Conservation (phyloP, 92 coral and sea anemone species). For the Paragorgia papillata region DNA sequence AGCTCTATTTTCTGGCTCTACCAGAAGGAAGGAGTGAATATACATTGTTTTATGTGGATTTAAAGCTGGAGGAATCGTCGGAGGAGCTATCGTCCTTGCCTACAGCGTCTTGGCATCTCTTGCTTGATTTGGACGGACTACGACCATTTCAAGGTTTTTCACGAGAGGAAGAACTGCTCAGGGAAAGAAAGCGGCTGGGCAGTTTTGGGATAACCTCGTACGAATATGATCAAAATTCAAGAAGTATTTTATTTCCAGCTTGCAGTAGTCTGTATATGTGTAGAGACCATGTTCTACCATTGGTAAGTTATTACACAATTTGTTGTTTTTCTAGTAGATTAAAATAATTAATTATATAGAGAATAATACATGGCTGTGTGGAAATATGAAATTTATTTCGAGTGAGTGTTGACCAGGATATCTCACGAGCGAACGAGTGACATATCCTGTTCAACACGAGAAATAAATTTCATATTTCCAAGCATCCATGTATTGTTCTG, state of each 20-base stretch:
- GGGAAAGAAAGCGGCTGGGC: constrained; percentile 92
- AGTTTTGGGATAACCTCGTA: constrained; percentile 96
- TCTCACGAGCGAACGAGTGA: no score
- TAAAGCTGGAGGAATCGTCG: constrained; percentile 43
- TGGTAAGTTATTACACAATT: constrained; percentile 22
- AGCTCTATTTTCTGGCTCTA: constrained; percentile 86
- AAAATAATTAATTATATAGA: no score
- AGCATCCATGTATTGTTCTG: no score
- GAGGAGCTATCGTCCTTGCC: constrained; percentile 41
- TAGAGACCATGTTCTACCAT: constrained; percentile 56
- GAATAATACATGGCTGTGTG: neutral
- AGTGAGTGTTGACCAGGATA: no score
- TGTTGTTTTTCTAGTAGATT: no score
- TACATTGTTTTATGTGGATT: constrained; percentile 87
- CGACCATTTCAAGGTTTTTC: constrained; percentile 91
- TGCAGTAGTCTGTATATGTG: constrained; percentile 88
- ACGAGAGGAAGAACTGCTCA: constrained; percentile 83
- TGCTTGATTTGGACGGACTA: constrained; percentile 67
- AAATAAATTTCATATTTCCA: no score
- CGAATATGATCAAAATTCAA: constrained; percentile 78
- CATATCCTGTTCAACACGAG: no score
- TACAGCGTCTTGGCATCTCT: constrained; percentile 70
- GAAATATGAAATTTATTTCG: no score
- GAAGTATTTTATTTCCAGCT: constrained; percentile 83
- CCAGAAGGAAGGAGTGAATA: constrained; percentile 93